Base-by-base conservation (phyloP, 2,113 vertebrate genomes). In the Gobiocypris rarus region DNA sequence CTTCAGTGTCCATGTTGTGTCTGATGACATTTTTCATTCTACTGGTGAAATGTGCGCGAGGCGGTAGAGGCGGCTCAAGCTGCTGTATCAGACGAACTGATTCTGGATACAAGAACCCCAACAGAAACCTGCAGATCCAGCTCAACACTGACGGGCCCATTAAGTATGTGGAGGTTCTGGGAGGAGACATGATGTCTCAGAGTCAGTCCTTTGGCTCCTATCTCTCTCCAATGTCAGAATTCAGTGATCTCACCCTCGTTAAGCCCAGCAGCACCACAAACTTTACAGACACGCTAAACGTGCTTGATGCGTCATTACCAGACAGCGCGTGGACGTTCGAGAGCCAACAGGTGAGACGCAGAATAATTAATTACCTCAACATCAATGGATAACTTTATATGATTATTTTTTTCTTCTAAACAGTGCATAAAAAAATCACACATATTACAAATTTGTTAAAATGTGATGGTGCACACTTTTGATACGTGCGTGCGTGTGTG, bases 161-260 rank as follows among this genome's bases (percentile, higher is more conserved):
- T 50, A 96, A 96, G 89, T 97, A 97, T 90, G 95, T 97, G 95
- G 96, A 97, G 89, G 96, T 97, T 88, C 95, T 96, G 13, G 92
- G 96, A 88, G 93, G 93, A 84, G 95, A 96, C 88, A 92, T 96
- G 24, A 91, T 96, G 88, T 93, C 96, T 10, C 95, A 94, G 82
- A 95, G 94, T 88, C 95, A 95, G 80, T 93, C 94, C 86, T 96
- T 97, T 91, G 91, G 95, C 91, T 95, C 96, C 31, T 96, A 94
- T 88, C 95, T 94, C 88, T 95, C 95, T 78, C 94, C 94, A 1
- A 93, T 92, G 90, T 95, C 95, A 1, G 95, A 95, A 50, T 93
- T 92, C 88, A 96, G 94, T 87, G 95, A 97, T 84, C 96, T 97
- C 88, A 96, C 95, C 83, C 93, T 96, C 84, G 92, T 96, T 38